These are phyloP conservation scores for Lerista edwardsae DNA, from an alignment of 2,797 vertebrate species.

Conservation along the genomic window DNA sequence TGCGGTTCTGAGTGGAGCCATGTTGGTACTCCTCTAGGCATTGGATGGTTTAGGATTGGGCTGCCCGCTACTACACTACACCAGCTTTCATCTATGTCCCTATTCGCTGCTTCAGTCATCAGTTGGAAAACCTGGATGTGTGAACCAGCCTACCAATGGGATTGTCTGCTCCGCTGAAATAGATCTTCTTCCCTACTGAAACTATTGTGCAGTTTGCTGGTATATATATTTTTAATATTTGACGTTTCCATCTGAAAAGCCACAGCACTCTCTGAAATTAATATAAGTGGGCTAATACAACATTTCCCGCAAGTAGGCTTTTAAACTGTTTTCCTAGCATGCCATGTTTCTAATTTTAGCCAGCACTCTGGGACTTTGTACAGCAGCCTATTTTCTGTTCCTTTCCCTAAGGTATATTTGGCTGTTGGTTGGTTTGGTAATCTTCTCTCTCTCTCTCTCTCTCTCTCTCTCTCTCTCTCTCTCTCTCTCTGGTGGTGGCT, in stretches of 20 bases:
- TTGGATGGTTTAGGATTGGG: too few species aligned
- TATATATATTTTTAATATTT: too few species aligned
- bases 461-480: not conserved
- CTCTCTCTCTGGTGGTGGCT: not conserved
- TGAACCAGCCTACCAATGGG: not conserved
- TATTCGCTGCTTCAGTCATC: not conserved
- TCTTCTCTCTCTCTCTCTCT: not conserved
- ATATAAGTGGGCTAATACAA: not conserved
- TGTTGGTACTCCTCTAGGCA: too few species aligned
- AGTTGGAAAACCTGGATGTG: not conserved
- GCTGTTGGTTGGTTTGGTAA: not conserved
- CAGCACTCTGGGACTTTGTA: not conserved
- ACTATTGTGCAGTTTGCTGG: not conserved
- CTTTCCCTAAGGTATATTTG: not conserved
- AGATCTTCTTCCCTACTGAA: not conserved
- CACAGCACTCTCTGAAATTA: not conserved
- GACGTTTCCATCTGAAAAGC: not conserved
- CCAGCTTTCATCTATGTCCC: too few species aligned
- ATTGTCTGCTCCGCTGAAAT: not conserved
- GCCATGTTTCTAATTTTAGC: constrained; percentile 1
- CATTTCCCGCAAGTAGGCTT: not conserved
- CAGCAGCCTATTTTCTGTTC: not conserved
- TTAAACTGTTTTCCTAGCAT: not conserved
- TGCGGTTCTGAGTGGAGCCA: too few species aligned
- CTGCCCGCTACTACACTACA: too few species aligned